Evolutionary conservation across 2,888 invertebrate genomes (phyloP).

Genomic region (Dinocampus coccinellae): DNA sequence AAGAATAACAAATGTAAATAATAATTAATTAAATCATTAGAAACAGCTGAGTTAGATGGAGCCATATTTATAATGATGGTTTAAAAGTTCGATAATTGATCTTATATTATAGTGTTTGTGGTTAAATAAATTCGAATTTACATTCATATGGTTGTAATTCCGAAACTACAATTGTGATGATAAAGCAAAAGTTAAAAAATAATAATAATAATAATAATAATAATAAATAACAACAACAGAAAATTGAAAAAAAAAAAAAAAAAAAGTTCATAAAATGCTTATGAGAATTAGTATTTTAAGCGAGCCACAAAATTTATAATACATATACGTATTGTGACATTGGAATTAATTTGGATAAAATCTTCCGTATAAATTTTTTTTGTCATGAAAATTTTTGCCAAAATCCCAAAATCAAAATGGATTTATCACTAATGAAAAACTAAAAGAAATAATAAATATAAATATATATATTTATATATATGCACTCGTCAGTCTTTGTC

Average conservation of each 20-base stretch:
- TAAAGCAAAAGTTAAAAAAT: constrained; percentile 7
- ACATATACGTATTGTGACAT: background rate
- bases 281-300: constrained; percentile 24
- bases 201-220: background rate
- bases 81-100: constrained; percentile 1
- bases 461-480: constrained; percentile 15
- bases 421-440: background rate
- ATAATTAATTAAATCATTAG: background rate
- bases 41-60: background rate
- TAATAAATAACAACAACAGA: too few species aligned
- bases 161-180: constrained; percentile 31
- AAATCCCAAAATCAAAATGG: constrained; percentile 11
- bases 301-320: constrained; percentile 16
- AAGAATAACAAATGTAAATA: constrained; percentile 8
- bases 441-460: background rate
- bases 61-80: constrained; percentile 10
- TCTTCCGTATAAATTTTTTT: constrained; percentile 3
- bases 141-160: constrained; percentile 30
- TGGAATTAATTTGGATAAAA: constrained; percentile 2
- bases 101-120: background rate
- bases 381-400: constrained; percentile 6
- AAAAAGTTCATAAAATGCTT: constrained; percentile 26
- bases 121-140: constrained; percentile 21
- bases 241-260: background rate
- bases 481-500: constrained; percentile 50